Evolutionary conservation across 1,140 invertebrate genomes (phyloP).

Genomic region (Heliconius melpomene): DNA sequence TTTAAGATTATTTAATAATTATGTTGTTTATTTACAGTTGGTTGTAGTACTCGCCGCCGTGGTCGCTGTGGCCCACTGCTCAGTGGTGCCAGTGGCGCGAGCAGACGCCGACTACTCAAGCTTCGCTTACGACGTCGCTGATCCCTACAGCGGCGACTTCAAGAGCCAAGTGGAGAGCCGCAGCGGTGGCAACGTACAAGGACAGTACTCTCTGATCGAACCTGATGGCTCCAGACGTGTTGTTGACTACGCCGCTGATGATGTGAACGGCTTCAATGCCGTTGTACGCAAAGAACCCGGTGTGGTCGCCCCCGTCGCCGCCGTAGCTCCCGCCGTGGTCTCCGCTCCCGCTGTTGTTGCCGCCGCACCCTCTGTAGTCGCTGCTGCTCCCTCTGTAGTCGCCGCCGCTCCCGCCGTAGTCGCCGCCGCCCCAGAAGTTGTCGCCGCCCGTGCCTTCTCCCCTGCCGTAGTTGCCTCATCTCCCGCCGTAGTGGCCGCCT

Average conservation of each 20-base stretch:
- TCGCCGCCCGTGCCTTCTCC: not conserved
- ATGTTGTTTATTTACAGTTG: slow-evolving; percentile 28
- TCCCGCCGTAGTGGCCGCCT: not conserved
- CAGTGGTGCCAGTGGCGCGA: slow-evolving; percentile 40
- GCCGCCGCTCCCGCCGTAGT: not conserved
- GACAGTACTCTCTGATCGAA: slow-evolving; percentile 76
- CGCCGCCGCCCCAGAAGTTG: slow-evolving; percentile 33
- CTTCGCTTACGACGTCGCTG: slow-evolving; percentile 69
- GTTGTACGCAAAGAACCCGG: slow-evolving; percentile 58
- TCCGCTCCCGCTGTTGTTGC: slow-evolving; percentile 20
- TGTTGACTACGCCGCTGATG: slow-evolving; percentile 78
- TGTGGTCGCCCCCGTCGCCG: slow-evolving; percentile 54
- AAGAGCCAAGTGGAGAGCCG: slow-evolving; percentile 58
- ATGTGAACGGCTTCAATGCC: slow-evolving; percentile 58
- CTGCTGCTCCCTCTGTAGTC: slow-evolving; percentile 45
- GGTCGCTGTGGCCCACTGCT: slow-evolving; percentile 9
- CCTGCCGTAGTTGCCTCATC: not conserved
- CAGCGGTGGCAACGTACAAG: slow-evolving; percentile 81
- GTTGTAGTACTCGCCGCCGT: slow-evolving; percentile 34
- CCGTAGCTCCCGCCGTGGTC: slow-evolving; percentile 43
- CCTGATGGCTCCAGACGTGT: slow-evolving; percentile 76
- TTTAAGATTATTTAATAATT: not conserved
- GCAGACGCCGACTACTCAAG: slow-evolving; percentile 60
- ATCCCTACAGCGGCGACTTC: slow-evolving; percentile 77
- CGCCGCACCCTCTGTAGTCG: slow-evolving; percentile 38